Evolutionary conservation across 1,140 invertebrate genomes (phyloP).

Genomic region (Latrodectus geometricus): DNA sequence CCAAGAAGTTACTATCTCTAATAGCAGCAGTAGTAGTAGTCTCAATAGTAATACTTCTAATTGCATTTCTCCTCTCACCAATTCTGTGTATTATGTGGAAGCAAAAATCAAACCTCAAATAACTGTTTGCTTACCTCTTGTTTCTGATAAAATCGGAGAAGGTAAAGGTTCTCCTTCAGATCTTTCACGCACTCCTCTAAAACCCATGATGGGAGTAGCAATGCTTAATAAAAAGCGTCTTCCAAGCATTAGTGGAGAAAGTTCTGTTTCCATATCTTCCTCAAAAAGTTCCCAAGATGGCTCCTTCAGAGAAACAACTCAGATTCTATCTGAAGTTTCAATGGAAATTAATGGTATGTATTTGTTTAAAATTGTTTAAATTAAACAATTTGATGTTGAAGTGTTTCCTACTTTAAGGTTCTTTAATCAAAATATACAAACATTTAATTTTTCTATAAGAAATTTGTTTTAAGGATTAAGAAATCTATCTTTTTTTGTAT

Average conservation of each 20-base stretch:
- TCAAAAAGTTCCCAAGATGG: slow-evolving; percentile 44
- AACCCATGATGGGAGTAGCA: slow-evolving; percentile 60
- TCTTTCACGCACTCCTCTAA: slow-evolving; percentile 46
- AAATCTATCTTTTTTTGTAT: too few species aligned
- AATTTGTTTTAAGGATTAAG: too few species aligned
- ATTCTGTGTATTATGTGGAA: slow-evolving; percentile 58
- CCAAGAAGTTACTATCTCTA: slow-evolving; percentile 21
- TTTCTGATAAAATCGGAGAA: slow-evolving; percentile 37
- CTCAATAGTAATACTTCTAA: slow-evolving; percentile 39
- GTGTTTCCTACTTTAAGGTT: too few species aligned
- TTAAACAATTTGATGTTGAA: too few species aligned
- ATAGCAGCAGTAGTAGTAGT: slow-evolving; percentile 57
- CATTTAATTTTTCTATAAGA: too few species aligned
- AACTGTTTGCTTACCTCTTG: slow-evolving; percentile 49
- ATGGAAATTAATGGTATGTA: slow-evolving; percentile 40
- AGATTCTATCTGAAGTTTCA: slow-evolving; percentile 19
- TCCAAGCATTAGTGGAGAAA: slow-evolving; percentile 55
- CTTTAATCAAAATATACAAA: too few species aligned
- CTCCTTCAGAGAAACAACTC: slow-evolving; percentile 1
- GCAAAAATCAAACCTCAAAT: slow-evolving; percentile 53
- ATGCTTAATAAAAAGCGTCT: slow-evolving; percentile 59
- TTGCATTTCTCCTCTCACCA: slow-evolving; percentile 10
- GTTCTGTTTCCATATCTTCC: slow-evolving; percentile 33
- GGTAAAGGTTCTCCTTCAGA: slow-evolving; percentile 28
- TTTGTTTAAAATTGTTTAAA: background rate